A percentile compares a stretch with the other conserved stretches of the same genome.
Evolutionary conservation across 2,113 vertebrate genomes (phyloP).

Genomic region (Promerops cafer): DNA sequence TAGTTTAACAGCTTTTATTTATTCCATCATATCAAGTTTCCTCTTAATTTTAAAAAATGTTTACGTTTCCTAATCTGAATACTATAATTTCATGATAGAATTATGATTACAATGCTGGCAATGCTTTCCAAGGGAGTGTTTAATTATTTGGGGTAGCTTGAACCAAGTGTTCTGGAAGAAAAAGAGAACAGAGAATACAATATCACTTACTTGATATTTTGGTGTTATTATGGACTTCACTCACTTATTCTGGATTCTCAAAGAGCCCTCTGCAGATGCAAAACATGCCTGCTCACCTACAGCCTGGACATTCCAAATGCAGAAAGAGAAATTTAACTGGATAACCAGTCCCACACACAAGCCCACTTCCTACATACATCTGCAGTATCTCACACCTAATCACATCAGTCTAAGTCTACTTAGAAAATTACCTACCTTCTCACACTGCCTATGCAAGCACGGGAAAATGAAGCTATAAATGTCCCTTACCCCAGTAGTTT

Average conservation of each 20-base stretch:
- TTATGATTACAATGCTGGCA: neutral
- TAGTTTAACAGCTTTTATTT: slow-evolving; percentile 8
- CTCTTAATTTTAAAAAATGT: neutral
- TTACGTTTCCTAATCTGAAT: neutral
- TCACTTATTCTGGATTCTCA: neutral
- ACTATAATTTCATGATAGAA: neutral
- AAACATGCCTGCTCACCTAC: neutral
- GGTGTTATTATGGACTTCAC: neutral
- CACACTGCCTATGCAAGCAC: fast-evolving
- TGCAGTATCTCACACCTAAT: neutral
- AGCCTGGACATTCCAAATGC: neutral
- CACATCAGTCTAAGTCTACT: neutral
- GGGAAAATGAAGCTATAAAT: neutral
- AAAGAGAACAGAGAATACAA: neutral
- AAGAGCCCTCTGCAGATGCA: neutral
- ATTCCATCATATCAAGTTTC: neutral
- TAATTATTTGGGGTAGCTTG: neutral
- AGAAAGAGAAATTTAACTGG: neutral
- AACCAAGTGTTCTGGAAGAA: neutral
- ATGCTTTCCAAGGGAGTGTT: neutral
- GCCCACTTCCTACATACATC: neutral
- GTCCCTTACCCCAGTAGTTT: neutral
- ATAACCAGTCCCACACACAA: neutral
- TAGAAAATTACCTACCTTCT: neutral
- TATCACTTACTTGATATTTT: neutral